Percentiles rank a stretch among this genome's conserved stretches.
phyloP scores from a whole-genome alignment of 92 coral and sea anemone genomes.

The Plumapathes pennacea region DNA sequence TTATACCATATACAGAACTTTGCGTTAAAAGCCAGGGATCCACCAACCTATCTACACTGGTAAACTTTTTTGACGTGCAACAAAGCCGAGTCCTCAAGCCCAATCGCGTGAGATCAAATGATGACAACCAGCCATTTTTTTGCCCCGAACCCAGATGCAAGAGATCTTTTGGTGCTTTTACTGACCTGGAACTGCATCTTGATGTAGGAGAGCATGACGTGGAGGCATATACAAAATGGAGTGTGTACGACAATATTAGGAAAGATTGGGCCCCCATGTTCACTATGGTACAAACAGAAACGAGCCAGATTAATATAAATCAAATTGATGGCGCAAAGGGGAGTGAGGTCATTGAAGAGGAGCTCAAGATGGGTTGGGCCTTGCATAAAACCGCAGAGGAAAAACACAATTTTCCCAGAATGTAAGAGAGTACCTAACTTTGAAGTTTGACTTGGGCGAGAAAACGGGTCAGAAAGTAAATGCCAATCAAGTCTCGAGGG shows the following conservation, averaged over 20 bases:
- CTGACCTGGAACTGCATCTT: constrained; percentile 46
- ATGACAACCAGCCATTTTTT: constrained; percentile 20
- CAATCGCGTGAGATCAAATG: constrained; percentile 1
- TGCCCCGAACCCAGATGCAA: constrained; percentile 46
- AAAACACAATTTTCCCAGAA: constrained; percentile 39
- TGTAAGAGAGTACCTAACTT: constrained; percentile 44
- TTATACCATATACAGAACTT: constrained; percentile 2
- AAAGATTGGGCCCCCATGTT: constrained; percentile 51
- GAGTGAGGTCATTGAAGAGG: constrained; percentile 1
- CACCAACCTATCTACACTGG: constrained; percentile 19
- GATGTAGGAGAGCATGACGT: constrained; percentile 41
- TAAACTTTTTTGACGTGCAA: constrained; percentile 15
- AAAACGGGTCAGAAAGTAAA: constrained; percentile 51
- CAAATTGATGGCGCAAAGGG: constrained; percentile 2
- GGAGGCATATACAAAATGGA: constrained; percentile 3
- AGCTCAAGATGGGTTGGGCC: constrained; percentile 36
- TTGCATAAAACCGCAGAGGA: constrained; percentile 36
- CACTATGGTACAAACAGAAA: constrained; percentile 42
- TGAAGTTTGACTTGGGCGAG: constrained; percentile 55
- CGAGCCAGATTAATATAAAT: not conserved
- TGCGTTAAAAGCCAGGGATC: constrained; percentile 2
- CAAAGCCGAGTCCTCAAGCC: constrained; percentile 14
- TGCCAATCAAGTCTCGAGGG: constrained; percentile 50
- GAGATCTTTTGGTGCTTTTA: constrained; percentile 25
- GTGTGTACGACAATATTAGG: constrained; percentile 38